A percentile compares a stretch with the other conserved stretches of the same genome.
phyloP scores from a whole-genome alignment of 2,113 vertebrate genomes.

The Syngnathus typhle region DNA sequence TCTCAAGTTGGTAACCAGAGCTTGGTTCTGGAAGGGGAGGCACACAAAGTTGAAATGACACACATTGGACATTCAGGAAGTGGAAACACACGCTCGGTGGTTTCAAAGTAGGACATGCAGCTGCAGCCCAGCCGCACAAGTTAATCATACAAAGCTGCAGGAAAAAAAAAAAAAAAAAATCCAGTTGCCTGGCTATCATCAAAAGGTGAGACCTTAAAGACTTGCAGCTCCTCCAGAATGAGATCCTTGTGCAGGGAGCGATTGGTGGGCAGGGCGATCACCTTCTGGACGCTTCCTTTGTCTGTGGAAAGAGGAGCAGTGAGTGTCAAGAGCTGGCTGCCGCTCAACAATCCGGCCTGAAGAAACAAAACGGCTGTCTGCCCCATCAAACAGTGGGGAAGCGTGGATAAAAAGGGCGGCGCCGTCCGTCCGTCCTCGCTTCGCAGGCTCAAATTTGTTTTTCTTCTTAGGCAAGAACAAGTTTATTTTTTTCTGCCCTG shows the following conservation, averaged over 20 bases:
- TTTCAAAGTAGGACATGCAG: conserved; percentile 1
- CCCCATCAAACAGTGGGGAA: conserved; percentile 45
- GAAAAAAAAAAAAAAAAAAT: not conserved
- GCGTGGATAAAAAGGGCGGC: not conserved
- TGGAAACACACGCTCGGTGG: not conserved
- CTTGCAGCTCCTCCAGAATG: conserved; percentile 94
- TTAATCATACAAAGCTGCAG: not conserved
- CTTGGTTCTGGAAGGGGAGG: conserved; percentile 71
- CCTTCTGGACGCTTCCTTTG: conserved; percentile 91
- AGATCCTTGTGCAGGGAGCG: conserved; percentile 83
- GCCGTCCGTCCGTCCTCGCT: not conserved
- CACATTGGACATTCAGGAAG: not conserved
- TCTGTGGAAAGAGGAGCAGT: conserved; percentile 67
- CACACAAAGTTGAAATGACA: conserved; percentile 24
- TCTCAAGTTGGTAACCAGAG: conserved; percentile 87
- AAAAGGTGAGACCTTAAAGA: conserved; percentile 83
- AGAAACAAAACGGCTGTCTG: conserved; percentile 19
- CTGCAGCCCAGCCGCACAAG: not conserved
- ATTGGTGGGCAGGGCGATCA: conserved; percentile 87
- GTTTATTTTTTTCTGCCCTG: too few species aligned
- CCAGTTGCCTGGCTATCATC: not conserved
- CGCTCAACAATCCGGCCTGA: conserved; percentile 44
- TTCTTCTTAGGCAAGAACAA: not conserved
- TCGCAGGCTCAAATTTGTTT: not conserved
- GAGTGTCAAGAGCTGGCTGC: conserved; percentile 25